A percentile compares a stretch with the other conserved stretches of the same genome.
Conservation (phyloP, 2,888 invertebrate species). For the Apamea crenata region DNA sequence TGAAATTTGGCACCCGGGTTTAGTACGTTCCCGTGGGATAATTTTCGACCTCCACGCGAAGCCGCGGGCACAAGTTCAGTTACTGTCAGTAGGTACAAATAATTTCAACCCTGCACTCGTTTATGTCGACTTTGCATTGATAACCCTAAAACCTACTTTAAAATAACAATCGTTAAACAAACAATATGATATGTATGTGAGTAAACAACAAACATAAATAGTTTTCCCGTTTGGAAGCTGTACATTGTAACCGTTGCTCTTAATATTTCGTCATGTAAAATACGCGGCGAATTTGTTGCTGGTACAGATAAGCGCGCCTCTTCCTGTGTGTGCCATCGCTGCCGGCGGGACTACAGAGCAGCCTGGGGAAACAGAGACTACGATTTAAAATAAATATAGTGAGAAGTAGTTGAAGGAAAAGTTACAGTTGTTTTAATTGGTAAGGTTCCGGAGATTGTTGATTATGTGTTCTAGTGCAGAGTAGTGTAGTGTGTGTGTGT, state of each 20-base stretch:
- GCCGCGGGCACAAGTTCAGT: too few relatives aligned
- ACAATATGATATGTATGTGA: neutral
- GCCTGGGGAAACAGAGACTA: neutral
- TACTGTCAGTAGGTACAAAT: neutral
- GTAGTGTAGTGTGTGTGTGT: too few relatives aligned
- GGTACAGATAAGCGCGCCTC: conserved; percentile 67
- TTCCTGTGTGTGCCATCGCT: conserved; percentile 64
- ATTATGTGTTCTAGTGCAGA: neutral
- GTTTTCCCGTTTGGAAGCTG: conserved; percentile 38
- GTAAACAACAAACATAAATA: conserved; percentile 46
- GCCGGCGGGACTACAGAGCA: conserved; percentile 50
- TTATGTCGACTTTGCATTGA: neutral
- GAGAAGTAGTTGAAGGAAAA: neutral
- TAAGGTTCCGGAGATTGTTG: neutral
- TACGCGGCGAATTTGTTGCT: conserved; percentile 70
- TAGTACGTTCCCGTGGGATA: too few relatives aligned
- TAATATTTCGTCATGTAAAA: conserved; percentile 70
- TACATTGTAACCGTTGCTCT: conserved; percentile 59
- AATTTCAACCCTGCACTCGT: neutral
- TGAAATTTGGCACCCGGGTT: too few relatives aligned
- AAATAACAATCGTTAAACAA: neutral
- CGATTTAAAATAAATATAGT: neutral
- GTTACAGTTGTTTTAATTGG: neutral
- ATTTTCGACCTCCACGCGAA: too few relatives aligned
- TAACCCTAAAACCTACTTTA: neutral